Conservation (phyloP, 2,888 invertebrate species). For the Drosophila affinis region DNA sequence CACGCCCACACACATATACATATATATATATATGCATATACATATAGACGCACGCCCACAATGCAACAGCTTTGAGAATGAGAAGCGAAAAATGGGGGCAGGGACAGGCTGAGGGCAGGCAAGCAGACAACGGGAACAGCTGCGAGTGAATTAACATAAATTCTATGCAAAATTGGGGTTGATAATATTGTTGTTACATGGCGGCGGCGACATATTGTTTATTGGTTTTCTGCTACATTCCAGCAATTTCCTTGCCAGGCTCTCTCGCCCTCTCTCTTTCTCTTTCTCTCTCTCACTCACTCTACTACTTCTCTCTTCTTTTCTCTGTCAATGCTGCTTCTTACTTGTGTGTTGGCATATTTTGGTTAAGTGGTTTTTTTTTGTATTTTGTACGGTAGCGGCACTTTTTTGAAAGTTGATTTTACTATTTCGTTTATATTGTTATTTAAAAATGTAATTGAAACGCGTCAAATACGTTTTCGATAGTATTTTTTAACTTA, state of each 20-base stretch:
- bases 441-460: constrained; percentile 67
- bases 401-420: constrained; percentile 41
- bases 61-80: constrained; percentile 43
- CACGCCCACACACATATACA: constrained; percentile 5
- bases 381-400: constrained; percentile 32
- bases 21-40: constrained; percentile 5
- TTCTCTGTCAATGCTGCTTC: constrained; percentile 32
- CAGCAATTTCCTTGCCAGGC: constrained; percentile 54
- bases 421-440: constrained; percentile 42
- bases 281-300: constrained; percentile 25
- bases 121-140: constrained; percentile 34
- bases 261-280: constrained; percentile 5
- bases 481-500: constrained; percentile 45
- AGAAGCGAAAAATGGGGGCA: constrained; percentile 58
- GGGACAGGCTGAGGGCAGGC: constrained; percentile 31
- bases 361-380: constrained; percentile 40
- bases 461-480: constrained; percentile 62
- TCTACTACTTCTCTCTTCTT: constrained; percentile 12
- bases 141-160: constrained; percentile 36
- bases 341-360: constrained; percentile 50
- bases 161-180: constrained; percentile 45
- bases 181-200: constrained; percentile 45
- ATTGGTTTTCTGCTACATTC: constrained; percentile 55
- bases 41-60: constrained; percentile 36
- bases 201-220: constrained; percentile 50